Percentiles rank a stretch among this genome's conserved stretches.
Evolutionary conservation across 2,888 invertebrate genomes (phyloP).

Genomic region (Furcula furcula): DNA sequence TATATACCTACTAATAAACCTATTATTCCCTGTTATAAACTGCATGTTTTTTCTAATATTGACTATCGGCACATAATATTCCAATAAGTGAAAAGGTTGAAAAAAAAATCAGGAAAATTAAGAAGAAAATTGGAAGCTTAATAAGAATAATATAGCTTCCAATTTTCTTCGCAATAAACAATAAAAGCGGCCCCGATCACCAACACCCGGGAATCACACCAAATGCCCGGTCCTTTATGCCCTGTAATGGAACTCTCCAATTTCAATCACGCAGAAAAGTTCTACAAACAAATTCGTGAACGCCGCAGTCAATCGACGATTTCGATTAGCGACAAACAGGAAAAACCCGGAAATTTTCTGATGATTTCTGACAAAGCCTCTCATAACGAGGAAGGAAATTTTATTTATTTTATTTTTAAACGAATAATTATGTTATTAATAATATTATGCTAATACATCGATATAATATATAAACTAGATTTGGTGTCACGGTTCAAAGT

Average conservation of each 20-base stretch:
- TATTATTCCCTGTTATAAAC: too few species aligned
- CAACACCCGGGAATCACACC: slow-evolving; percentile 13
- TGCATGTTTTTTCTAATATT: too few species aligned
- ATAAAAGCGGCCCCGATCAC: slow-evolving; percentile 6
- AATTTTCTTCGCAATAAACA: neutral
- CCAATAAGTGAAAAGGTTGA: too few species aligned
- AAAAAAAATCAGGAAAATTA: too few species aligned
- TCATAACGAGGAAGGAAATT: neutral
- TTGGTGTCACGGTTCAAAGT: too few species aligned
- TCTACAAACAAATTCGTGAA: slow-evolving; percentile 28
- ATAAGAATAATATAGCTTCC: neutral
- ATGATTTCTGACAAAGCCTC: slow-evolving; percentile 3
- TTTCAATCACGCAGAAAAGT: slow-evolving; percentile 33
- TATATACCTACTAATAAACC: too few species aligned
- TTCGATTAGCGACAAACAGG: slow-evolving; percentile 26
- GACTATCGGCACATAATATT: too few species aligned
- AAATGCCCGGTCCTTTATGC: slow-evolving; percentile 17
- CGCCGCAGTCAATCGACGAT: slow-evolving; percentile 15
- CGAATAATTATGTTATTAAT: too few species aligned
- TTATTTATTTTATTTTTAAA: too few species aligned
- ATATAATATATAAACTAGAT: too few species aligned
- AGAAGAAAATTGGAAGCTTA: too few species aligned
- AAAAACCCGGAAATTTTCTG: slow-evolving; percentile 9
- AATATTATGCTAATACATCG: too few species aligned
- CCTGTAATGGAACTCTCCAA: slow-evolving; percentile 30